phyloP scores from a whole-genome alignment of 2,888 invertebrate species.

The Papilio protenor region DNA sequence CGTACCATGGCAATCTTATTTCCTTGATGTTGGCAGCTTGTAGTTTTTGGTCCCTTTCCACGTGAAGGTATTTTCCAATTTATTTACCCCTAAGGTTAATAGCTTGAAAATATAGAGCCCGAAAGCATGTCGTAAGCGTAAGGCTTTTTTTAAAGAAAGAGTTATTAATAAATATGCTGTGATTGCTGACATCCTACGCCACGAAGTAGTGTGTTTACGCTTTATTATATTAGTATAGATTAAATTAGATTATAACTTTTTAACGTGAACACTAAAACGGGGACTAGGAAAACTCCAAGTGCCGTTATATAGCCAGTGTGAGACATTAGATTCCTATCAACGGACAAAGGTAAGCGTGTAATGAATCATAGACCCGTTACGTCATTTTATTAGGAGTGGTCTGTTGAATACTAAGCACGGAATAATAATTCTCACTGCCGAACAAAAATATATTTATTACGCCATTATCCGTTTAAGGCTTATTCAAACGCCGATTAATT shows the following conservation, averaged over 20 bases:
- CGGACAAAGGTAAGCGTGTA: constrained; percentile 28
- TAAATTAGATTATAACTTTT: not conserved
- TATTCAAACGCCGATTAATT: constrained; percentile 33
- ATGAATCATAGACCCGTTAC: constrained; percentile 43
- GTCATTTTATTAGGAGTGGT: constrained; percentile 42
- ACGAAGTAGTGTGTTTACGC: no score
- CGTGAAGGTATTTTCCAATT: no score
- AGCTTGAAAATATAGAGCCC: no score
- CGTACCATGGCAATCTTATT: no score
- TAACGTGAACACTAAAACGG: not conserved
- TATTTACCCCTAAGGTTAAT: no score
- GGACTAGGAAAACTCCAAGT: not conserved
- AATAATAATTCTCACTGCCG: constrained; percentile 34
- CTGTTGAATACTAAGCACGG: constrained; percentile 32
- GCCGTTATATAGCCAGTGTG: constrained; percentile 8
- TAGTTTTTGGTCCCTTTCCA: no score
- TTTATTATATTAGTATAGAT: no score
- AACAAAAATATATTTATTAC: constrained; percentile 42
- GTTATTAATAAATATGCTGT: no score
- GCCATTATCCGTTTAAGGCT: constrained; percentile 34
- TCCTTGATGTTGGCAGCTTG: no score
- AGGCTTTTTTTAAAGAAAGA: no score
- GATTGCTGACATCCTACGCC: no score
- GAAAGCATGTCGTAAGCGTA: no score
- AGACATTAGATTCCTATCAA: constrained; percentile 31